Conservation (phyloP, 1,140 invertebrate genomes). For the Drosophila lini region DNA sequence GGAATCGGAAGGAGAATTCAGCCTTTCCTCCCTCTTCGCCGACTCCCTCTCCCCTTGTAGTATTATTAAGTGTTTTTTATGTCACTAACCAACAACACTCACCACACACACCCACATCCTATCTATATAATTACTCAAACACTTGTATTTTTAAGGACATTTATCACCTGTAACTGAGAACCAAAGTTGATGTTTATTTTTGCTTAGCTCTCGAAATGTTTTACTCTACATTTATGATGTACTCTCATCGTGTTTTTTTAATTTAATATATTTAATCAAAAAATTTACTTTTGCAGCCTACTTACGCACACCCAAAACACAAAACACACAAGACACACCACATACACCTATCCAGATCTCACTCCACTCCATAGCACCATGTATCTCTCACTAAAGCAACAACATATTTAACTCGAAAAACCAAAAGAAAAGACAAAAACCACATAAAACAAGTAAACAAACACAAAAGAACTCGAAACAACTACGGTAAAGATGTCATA, state of each 20-base stretch:
- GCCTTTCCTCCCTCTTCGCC: neutral
- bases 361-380: constrained; percentile 47
- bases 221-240: constrained; percentile 35
- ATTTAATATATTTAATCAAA: constrained; percentile 60
- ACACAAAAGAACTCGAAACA: constrained; percentile 46
- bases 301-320: constrained; percentile 45
- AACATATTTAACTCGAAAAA: constrained; percentile 52
- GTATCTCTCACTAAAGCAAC: constrained; percentile 47
- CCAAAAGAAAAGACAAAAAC: constrained; percentile 9
- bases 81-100: constrained; percentile 48
- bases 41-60: constrained; percentile 10
- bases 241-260: constrained; percentile 55
- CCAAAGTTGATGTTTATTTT: constrained; percentile 40
- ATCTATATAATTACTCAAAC: constrained; percentile 20
- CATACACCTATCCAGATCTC: constrained; percentile 21
- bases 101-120: neutral
- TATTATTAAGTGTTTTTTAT: constrained; percentile 42
- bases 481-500: constrained; percentile 64
- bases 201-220: constrained; percentile 46
- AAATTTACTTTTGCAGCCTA: constrained; percentile 62
- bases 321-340: constrained; percentile 27
- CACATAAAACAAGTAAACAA: constrained; percentile 30
- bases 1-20: constrained; percentile 1
- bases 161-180: constrained; percentile 38
- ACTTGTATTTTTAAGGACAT: constrained; percentile 25